phyloP scores from a whole-genome alignment of 2,888 invertebrate species.

The Morpho helenor region DNA sequence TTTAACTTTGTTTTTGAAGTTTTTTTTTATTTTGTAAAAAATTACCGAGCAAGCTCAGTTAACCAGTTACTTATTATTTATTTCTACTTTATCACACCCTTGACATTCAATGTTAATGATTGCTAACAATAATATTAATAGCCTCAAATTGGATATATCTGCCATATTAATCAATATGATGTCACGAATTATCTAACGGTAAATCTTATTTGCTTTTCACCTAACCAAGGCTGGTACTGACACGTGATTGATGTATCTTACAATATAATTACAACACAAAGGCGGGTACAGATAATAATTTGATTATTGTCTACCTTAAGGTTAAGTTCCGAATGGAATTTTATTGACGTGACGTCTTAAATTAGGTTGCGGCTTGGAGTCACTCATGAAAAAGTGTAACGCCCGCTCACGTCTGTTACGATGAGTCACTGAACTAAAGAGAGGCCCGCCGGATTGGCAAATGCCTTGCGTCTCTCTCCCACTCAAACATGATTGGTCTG shows the following conservation, averaged over 20 bases:
- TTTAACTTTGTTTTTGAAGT: too few species aligned
- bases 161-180: constrained; percentile 13
- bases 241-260: constrained; percentile 25
- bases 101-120: constrained; percentile 9
- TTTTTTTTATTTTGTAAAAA: too few species aligned
- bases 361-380: too few species aligned
- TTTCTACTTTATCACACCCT: constrained; percentile 5
- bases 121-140: constrained; percentile 11
- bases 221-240: constrained; percentile 17
- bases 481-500: too few species aligned
- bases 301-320: constrained; percentile 14
- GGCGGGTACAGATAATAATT: constrained; percentile 13
- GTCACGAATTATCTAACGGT: constrained; percentile 10
- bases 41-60: too few species aligned
- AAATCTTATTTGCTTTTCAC: constrained; percentile 25
- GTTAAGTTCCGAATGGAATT: background rate
- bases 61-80: background rate
- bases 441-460: too few species aligned
- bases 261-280: constrained; percentile 23
- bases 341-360: too few species aligned
- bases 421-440: too few species aligned
- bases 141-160: constrained; percentile 11
- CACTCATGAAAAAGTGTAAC: too few species aligned
- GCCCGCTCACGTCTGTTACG: too few species aligned
- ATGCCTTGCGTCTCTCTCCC: too few species aligned